These are phyloP conservation scores for Trichoplusia ni DNA, from an alignment of 1,140 invertebrate genomes.

Conservation along the genomic window DNA sequence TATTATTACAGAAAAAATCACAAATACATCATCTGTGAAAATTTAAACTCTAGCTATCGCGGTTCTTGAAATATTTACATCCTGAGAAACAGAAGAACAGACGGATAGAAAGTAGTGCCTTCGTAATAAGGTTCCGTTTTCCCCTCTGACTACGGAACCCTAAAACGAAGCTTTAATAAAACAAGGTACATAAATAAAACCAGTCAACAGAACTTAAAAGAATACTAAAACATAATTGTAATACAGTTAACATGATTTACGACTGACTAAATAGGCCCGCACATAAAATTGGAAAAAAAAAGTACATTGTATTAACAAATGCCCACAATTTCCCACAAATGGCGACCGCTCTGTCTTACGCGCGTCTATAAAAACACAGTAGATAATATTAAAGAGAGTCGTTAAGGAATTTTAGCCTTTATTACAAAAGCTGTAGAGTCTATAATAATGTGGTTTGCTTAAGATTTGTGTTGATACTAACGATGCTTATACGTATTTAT, in stretches of 20 bases:
- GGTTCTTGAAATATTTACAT: too few species aligned
- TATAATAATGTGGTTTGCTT: neutral
- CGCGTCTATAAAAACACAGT: constrained; percentile 8
- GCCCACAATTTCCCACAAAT: constrained; percentile 11
- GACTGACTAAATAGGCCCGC: neutral
- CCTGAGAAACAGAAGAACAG: too few species aligned
- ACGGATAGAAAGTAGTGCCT: too few species aligned
- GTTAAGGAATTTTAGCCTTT: constrained; percentile 10
- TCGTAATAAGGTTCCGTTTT: too few species aligned
- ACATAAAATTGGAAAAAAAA: constrained; percentile 11
- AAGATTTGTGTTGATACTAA: too few species aligned
- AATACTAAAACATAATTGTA: neutral
- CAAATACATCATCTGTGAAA: too few species aligned
- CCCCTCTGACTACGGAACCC: too few species aligned
- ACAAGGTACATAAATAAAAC: neutral
- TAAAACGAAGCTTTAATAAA: too few species aligned
- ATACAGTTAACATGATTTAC: neutral
- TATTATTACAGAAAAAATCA: too few species aligned
- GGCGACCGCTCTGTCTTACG: neutral
- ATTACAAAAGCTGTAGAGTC: neutral
- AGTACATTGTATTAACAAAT: constrained; percentile 12
- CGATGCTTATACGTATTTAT: too few species aligned
- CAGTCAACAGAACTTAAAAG: neutral
- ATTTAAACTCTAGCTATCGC: too few species aligned
- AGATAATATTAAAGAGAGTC: constrained; percentile 14